Conservation (phyloP, 2,113 vertebrate genomes). For the Centropristis striata region DNA sequence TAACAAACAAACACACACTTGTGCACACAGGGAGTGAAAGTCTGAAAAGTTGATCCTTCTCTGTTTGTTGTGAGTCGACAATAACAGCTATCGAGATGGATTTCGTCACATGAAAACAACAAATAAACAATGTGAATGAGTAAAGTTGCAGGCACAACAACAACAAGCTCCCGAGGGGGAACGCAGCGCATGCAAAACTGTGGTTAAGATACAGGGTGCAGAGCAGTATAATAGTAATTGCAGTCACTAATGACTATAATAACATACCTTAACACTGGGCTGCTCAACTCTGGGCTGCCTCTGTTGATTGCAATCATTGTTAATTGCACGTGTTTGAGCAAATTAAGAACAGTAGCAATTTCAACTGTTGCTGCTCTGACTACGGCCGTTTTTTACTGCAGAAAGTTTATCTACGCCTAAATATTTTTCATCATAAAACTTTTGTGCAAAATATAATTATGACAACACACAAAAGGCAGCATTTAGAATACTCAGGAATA, state of each 20-base stretch:
- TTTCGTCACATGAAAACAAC: conserved; percentile 46
- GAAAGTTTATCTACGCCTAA: conserved; percentile 41
- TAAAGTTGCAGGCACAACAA: conserved; percentile 43
- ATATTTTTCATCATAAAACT: conserved; percentile 23
- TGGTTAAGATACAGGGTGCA: conserved; percentile 67
- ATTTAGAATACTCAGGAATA: conserved; percentile 22
- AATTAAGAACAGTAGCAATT: conserved; percentile 77
- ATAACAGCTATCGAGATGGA: conserved; percentile 31
- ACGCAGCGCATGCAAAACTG: conserved; percentile 26
- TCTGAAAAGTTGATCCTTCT: conserved; percentile 55
- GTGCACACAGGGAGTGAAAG: conserved; percentile 18
- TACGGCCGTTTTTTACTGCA: conserved; percentile 40
- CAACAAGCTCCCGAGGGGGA: conserved; percentile 26
- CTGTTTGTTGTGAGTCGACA: conserved; percentile 49
- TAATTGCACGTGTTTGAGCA: conserved; percentile 81
- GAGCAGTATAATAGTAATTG: conserved; percentile 78
- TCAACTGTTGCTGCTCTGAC: conserved; percentile 67
- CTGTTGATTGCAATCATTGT: conserved; percentile 85
- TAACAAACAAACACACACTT: conserved; percentile 39
- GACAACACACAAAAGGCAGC: conserved; percentile 4
- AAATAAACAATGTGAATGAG: conserved; percentile 37
- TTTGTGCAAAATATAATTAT: conserved; percentile 44
- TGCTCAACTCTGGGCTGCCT: conserved; percentile 76
- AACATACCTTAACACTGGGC: conserved; percentile 82
- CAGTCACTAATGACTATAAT: conserved; percentile 83